A percentile compares a stretch with the other conserved stretches of the same genome.
These are phyloP conservation scores for Gymnobelideus leadbeateri DNA, from an alignment of 2,113 vertebrate genomes.

Conservation along the genomic window DNA sequence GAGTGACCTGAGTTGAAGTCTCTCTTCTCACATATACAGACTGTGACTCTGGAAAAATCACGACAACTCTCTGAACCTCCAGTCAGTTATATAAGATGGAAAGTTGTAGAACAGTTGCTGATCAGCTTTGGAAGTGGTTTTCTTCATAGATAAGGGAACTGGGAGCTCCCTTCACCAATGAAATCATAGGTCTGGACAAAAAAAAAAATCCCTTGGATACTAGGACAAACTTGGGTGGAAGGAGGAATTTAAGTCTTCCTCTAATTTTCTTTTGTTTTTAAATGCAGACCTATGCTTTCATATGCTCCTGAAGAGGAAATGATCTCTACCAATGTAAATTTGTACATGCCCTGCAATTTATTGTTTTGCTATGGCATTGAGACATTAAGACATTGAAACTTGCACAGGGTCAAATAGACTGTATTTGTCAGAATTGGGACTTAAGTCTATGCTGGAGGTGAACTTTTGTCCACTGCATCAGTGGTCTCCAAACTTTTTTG, in stretches of 20 bases:
- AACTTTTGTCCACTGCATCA: neutral
- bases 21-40: neutral
- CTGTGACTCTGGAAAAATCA: neutral
- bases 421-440: neutral
- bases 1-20: neutral
- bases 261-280: neutral
- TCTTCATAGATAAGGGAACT: neutral
- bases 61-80: neutral
- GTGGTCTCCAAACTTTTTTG: neutral
- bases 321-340: neutral
- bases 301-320: neutral
- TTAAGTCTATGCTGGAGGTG: neutral
- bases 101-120: neutral
- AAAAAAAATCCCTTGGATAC: neutral
- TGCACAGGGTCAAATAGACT: neutral
- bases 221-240: neutral
- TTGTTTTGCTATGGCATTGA: neutral
- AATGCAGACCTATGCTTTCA: neutral
- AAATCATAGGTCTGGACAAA: neutral
- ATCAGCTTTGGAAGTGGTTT: neutral
- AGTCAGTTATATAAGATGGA: neutral
- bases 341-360: neutral
- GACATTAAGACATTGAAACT: neutral
- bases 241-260: neutral
- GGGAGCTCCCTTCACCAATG: neutral